Base-by-base conservation (phyloP, 2,113 vertebrate species). In the Ailurus styani region DNA sequence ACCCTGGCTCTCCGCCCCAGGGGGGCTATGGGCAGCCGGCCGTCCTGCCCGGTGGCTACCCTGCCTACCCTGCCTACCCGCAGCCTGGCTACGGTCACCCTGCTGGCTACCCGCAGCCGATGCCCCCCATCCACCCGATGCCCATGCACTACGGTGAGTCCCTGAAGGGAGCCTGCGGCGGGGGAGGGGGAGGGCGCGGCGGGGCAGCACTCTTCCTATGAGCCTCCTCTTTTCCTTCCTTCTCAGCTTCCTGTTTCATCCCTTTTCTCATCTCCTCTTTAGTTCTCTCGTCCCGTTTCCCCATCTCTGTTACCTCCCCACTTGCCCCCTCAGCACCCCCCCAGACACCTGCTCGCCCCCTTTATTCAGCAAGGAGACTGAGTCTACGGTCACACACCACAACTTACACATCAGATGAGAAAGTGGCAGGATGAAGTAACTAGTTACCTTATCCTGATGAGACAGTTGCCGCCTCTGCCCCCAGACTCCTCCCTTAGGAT, bases 71-170 rank as follows among this genome's bases (percentile, higher is more conserved):
- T 14, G 95, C 96, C 40, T 99, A 99, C 42, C 99, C 99, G 0
- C 98, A 96, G 91, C 98, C 97, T 0, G 98, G 99, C 29, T 99
- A 98, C 23, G 98, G 99, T 0, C 98, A 98, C 54, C 98, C 98
- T n/a, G 97, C 96, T 77, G 98, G 98, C 72, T 98, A 99, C 91
- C 98, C 93, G 96, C 99, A 34, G 97, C 98, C 98, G 8, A 98
- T 99, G 98, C 99, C 99, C 7, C 98, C 99, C 12, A 78, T 99
- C 90, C 99, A 99, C 0, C 96, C 98, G 79, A 99, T 99, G 3
- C 98, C 98, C 25, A 95, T 99, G 97, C 98, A 96, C 95, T 98
- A 99, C 0, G 99, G 99, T 99, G 98, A 99, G 99, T 96, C 45
- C 31, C 23, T 23, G 55, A 29, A 25, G 57, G 82, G 79, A 37